Percentiles rank a stretch among this genome's conserved stretches.
Evolutionary conservation across 1,140 invertebrate genomes (phyloP).

Genomic region (Brachionus rubens): DNA sequence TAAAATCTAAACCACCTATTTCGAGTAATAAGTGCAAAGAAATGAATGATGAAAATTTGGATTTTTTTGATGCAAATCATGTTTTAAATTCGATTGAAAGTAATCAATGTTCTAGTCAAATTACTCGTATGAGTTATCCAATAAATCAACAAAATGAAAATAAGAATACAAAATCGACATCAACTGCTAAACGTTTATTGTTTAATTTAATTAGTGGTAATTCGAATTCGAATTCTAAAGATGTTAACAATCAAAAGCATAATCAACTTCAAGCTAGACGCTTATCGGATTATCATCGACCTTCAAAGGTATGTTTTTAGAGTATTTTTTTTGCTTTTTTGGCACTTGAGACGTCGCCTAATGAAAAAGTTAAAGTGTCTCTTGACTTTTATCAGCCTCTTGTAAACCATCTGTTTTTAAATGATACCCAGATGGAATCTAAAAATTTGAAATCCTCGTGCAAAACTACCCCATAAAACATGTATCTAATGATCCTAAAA

Average conservation of each 20-base stretch:
- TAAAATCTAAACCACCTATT: constrained; percentile 11
- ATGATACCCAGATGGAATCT: too few relatives aligned
- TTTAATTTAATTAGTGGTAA: constrained; percentile 30
- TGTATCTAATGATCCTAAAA: too few relatives aligned
- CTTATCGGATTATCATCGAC: constrained; percentile 30
- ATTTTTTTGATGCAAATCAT: constrained; percentile 27
- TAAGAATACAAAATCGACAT: background rate
- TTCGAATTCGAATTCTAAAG: background rate
- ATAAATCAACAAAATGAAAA: background rate
- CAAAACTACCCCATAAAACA: too few relatives aligned
- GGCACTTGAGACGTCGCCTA: too few relatives aligned
- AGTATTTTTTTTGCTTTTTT: too few relatives aligned
- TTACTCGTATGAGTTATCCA: background rate
- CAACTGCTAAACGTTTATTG: constrained; percentile 25
- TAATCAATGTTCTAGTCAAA: background rate
- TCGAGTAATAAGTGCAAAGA: background rate
- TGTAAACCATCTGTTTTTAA: too few relatives aligned
- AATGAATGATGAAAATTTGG: background rate
- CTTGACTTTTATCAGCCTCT: too few relatives aligned
- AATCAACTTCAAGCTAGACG: constrained; percentile 3
- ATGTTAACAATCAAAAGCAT: background rate
- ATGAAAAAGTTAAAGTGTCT: too few relatives aligned
- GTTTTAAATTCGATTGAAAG: background rate
- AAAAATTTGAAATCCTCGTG: too few relatives aligned
- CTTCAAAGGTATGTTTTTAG: background rate